Base-by-base conservation (phyloP, 1,140 invertebrate genomes). In the Heliconius melpomene region DNA sequence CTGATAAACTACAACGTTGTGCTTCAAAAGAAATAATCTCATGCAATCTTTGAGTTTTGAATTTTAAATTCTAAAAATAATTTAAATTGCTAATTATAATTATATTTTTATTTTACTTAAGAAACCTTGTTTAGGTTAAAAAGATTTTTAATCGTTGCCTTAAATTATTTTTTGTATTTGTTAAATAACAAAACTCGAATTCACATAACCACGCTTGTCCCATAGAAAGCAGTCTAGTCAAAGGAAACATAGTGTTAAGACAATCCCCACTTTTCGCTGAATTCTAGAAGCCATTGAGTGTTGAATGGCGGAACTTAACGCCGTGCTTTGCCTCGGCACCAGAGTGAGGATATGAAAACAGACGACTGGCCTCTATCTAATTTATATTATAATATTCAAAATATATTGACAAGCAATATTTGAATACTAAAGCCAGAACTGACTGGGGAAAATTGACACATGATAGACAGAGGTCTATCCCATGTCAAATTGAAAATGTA, bases 381-480 rank as follows among this genome's bases (percentile, higher is more conserved):
- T 40, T 40, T 11, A 40, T 40, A 40, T 40, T 40, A 46, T 46
- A 3, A 40, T 38, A 75, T 66, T 66, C n/a, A 23, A 40, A 76
- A 20, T 70, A 77, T 46, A 76, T 38, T 66, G 54, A 66, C 23
- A 16, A 9, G 7, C 20, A 26, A 66, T 66, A 66, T 66, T 66
- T n/a, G 20, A 66, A 29, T 66, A 23, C 2, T 54, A 40, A 54
- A n/a, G 9, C 32, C n/a, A 9, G 57, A 40, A 1, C 66, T 66
- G 2, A 23, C 74, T 81, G 70, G 23, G 20, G 57, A 82, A 83
- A 86, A 85, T 82, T 86, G 85, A 85, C 82, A 85, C 11, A 70
- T 60, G 80, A 85, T 78, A 79, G 83, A 86, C 83, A 84, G 79
- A 83, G 82, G 82, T 85, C 83, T 82, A 32, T 83, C 84, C 77